These are phyloP conservation scores for Aleiodes leptofemur DNA, from an alignment of 2,888 invertebrate species.

Conservation along the genomic window DNA sequence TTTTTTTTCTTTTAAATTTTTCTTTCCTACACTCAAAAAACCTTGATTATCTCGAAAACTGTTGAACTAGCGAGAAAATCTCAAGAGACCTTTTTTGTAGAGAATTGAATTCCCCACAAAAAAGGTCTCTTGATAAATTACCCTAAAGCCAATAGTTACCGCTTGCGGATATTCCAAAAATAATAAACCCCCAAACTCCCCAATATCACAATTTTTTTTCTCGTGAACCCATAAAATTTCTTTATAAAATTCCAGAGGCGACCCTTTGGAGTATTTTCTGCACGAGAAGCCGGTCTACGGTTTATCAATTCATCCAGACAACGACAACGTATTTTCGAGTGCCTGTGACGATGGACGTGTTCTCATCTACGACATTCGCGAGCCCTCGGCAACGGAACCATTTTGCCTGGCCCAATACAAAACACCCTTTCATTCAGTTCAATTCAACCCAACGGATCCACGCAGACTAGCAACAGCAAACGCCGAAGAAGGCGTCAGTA, in stretches of 20 bases:
- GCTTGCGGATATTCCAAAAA: too few species aligned
- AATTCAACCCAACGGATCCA: conserved; percentile 92
- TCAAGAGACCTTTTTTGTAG: too few species aligned
- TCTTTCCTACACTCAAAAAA: too few species aligned
- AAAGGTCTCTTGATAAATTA: too few species aligned
- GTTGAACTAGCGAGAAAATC: too few species aligned
- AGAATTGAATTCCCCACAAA: too few species aligned
- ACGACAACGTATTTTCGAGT: conserved; percentile 89
- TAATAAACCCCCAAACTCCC: too few species aligned
- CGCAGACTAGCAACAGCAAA: conserved; percentile 91
- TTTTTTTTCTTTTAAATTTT: too few species aligned
- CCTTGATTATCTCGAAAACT: too few species aligned
- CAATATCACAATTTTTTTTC: too few species aligned
- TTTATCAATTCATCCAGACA: conserved; percentile 89
- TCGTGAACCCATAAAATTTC: background rate
- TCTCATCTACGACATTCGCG: conserved; percentile 89
- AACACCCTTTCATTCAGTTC: conserved; percentile 94
- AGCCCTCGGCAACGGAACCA: conserved; percentile 77
- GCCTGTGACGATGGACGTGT: conserved; percentile 95
- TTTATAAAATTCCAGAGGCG: conserved; percentile 73
- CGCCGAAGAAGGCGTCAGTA: conserved; percentile 90
- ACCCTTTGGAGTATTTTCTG: conserved; percentile 84
- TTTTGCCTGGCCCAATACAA: conserved; percentile 83
- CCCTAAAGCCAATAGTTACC: too few species aligned
- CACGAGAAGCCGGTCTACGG: conserved; percentile 95